Base-by-base conservation (phyloP, 2,113 vertebrate species). In the Myiozetetes cayanensis region DNA sequence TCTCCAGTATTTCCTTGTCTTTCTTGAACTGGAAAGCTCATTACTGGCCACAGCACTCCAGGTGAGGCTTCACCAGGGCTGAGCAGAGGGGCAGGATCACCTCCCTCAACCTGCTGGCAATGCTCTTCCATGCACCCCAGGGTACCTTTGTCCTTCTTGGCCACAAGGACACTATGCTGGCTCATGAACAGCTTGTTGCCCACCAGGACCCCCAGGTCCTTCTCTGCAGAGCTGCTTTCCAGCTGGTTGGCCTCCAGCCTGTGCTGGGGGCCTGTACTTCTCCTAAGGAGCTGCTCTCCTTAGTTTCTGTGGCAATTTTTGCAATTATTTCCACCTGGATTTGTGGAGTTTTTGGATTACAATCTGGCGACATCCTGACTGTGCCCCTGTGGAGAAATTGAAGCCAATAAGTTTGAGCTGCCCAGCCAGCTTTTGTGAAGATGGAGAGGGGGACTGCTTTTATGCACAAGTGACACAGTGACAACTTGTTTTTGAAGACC, bases 91-190 rank as follows among this genome's bases (percentile, higher is more conserved):
- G n/a, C 25, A 49, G 47, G 17, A 83, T 62, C 55, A 43, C 41
- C 12, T 62, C 21, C 47, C 17, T 46, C 0, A 0, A 31, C 25
- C 20, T 62, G 41, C n/a, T 76, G 41, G 20, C 17, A 55, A 22
- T 44, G 28, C 9, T 44, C 20, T 65, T 62, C 41, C 71, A 62
- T 19, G 41, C 18, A 63, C 31, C 27, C 14, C 63, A 56, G 49
- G 14, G 11, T 37, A 55, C 53, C 21, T 55, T 76, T 33, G 55
- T 35, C 47, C 6, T 49, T 49, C 41, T 77, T 76, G 22, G 63
- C 31, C 31, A 49, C 35, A 49, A 33, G 49, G n/a, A 19, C 63
- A 43, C 18, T 37, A 3, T 41, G 6, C 14, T 77, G 56, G 49
- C 22, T 90, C 35, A 70, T 1, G 0, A 12, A 31, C 30, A 70